phyloP scores from a whole-genome alignment of 2,888 invertebrate genomes.

The Crioceris asparagi region DNA sequence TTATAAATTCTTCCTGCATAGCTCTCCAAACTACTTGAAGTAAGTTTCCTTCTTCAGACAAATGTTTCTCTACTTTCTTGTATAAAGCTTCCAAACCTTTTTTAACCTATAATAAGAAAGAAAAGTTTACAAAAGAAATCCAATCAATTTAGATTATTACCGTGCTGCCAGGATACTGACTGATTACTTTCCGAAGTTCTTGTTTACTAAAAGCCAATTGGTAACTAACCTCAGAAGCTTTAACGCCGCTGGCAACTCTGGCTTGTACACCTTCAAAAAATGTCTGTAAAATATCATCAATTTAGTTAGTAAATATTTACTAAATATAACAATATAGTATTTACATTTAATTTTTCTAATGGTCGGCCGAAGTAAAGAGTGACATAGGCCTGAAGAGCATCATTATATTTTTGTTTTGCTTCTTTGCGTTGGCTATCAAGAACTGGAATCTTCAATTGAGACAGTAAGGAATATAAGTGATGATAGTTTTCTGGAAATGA shows the following conservation, averaged over 20 bases:
- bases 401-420: slow-evolving; percentile 80
- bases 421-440: slow-evolving; percentile 83
- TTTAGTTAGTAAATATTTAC: neutral
- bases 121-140: neutral
- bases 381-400: slow-evolving; percentile 84
- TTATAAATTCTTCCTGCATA: slow-evolving; percentile 98
- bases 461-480: slow-evolving; percentile 76
- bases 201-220: slow-evolving; percentile 96
- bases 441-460: slow-evolving; percentile 80
- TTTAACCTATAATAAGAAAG: slow-evolving; percentile 55
- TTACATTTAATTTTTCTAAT: slow-evolving; percentile 79
- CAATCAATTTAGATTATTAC: slow-evolving; percentile 21
- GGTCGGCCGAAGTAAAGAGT: slow-evolving; percentile 91
- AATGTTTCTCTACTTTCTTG: slow-evolving; percentile 93
- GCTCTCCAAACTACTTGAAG: slow-evolving; percentile 97
- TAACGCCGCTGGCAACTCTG: slow-evolving; percentile 87
- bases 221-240: slow-evolving; percentile 94
- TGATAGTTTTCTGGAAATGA: slow-evolving; percentile 79
- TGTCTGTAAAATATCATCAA: slow-evolving; percentile 43
- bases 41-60: slow-evolving; percentile 88
- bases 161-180: slow-evolving; percentile 77
- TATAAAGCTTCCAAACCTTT: slow-evolving; percentile 86
- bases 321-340: slow-evolving; percentile 26
- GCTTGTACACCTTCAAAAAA: slow-evolving; percentile 97
- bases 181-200: slow-evolving; percentile 88